Base-by-base conservation (phyloP, 1,140 invertebrate species). In the Steinernema feltiae region DNA sequence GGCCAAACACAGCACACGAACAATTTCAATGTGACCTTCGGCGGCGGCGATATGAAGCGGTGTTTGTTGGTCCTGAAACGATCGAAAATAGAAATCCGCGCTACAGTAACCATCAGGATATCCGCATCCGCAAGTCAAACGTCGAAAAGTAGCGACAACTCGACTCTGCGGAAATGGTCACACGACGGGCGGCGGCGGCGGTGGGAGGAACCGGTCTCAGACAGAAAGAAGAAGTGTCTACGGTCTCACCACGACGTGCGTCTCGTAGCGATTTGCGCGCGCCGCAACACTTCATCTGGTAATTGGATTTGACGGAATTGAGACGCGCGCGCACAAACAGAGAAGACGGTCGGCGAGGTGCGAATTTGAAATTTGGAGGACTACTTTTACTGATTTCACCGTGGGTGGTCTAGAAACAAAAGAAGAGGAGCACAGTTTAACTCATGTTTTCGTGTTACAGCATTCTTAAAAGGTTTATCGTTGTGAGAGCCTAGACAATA, bases 41-140 rank as follows among this genome's bases (percentile, higher is more conserved):
- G 90, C 90, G 41, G 92, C 90, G 76, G 92, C 92, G 73, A 92
- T 86, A 82, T 93, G 92, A 29, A 93, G 84, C 0, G 92, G 91
- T 0, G 84, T 77, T 35, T 75, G 70, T 12, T 53, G 72, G 35
- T 77, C 72, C 81, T 82, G 30, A 46, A 82, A 82, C 1, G 21
- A 48, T 30, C 21, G 24, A 2, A 31, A 32, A 77, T 76, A 30
- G 53, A 63, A n/a, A 63, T 63, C 53, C 53, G 53, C 53, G n/a
- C n/a, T n/a, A n/a, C n/a, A n/a, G n/a, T n/a, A n/a, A n/a, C n/a
- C n/a, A n/a, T n/a, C n/a, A n/a, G n/a, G n/a, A n/a, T n/a, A n/a
- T n/a, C n/a, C n/a, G n/a, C n/a, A n/a, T n/a, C n/a, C n/a, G n/a
- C n/a, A n/a, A n/a, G n/a, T n/a, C n/a, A n/a, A 27, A 27, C 15